Percentiles rank a stretch among this genome's conserved stretches.
Evolutionary conservation across 2,797 vertebrate genomes (phyloP).

Genomic region (Onychomys arenicola): DNA sequence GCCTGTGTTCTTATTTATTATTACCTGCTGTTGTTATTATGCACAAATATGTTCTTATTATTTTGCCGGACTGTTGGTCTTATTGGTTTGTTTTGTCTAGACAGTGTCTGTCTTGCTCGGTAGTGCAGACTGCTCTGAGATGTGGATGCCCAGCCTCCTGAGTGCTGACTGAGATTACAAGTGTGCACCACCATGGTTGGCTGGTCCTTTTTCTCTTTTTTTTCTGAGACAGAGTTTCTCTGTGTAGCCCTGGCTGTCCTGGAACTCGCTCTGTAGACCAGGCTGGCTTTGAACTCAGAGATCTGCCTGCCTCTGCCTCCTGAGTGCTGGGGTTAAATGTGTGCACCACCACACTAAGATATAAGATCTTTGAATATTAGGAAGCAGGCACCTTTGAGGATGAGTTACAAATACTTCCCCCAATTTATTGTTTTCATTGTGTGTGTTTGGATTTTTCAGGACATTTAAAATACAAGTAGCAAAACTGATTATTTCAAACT

Average conservation of each 20-base stretch:
- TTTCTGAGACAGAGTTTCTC: neutral
- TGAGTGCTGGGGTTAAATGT: neutral
- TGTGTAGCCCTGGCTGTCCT: neutral
- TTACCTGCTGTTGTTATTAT: neutral
- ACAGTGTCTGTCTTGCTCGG: neutral
- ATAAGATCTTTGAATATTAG: neutral
- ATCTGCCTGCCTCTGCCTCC: neutral
- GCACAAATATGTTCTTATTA: too few relatives aligned
- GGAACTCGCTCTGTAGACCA: neutral
- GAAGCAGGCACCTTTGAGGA: neutral
- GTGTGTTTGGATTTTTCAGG: constrained; percentile 6
- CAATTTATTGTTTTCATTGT: constrained; percentile 30
- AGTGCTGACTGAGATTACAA: neutral
- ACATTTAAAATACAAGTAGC: neutral
- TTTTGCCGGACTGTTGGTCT: neutral
- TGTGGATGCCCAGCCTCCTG: neutral
- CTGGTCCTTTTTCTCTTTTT: neutral
- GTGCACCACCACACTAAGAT: neutral
- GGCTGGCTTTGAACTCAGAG: neutral
- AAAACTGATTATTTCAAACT: neutral
- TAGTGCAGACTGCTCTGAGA: too few relatives aligned
- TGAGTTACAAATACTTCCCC: constrained; percentile 11
- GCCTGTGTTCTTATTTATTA: neutral
- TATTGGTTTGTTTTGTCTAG: neutral
- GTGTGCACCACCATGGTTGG: neutral